Conservation (phyloP, 2,113 vertebrate genomes). For the Archilochus colubris region DNA sequence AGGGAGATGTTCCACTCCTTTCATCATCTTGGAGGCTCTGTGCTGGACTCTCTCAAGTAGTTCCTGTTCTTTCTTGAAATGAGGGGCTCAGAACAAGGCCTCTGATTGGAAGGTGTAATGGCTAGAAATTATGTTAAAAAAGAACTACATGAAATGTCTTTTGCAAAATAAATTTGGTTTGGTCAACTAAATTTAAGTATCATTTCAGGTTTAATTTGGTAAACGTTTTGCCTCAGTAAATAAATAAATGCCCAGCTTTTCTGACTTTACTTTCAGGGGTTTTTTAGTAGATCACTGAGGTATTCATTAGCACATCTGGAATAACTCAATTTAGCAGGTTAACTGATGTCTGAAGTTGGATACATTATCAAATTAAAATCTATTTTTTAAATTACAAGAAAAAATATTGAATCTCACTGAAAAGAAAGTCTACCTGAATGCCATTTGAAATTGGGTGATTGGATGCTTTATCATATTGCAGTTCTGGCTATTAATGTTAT, state of each 20-base stretch:
- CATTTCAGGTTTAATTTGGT: neutral
- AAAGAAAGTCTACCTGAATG: neutral
- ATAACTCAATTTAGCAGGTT: neutral
- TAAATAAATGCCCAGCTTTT: neutral
- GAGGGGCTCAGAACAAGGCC: too few species aligned
- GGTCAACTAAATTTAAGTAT: neutral
- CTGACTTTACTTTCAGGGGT: accelerated
- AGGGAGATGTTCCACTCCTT: too few species aligned
- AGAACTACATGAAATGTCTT: neutral
- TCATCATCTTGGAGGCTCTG: too few species aligned
- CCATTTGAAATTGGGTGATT: neutral
- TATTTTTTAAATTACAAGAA: neutral
- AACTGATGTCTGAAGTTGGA: neutral
- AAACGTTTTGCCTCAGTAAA: neutral
- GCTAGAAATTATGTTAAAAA: neutral
- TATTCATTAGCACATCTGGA: neutral
- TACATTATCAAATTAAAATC: neutral
- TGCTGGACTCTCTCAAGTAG: too few species aligned
- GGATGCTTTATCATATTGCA: neutral
- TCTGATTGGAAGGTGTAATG: neutral
- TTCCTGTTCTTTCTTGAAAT: too few species aligned
- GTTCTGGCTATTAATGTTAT: neutral
- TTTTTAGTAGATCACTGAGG: neutral
- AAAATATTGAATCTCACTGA: neutral
- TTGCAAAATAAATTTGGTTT: neutral